Base-by-base conservation (phyloP, 2,113 vertebrate genomes). In the Galemys pyrenaicus region DNA sequence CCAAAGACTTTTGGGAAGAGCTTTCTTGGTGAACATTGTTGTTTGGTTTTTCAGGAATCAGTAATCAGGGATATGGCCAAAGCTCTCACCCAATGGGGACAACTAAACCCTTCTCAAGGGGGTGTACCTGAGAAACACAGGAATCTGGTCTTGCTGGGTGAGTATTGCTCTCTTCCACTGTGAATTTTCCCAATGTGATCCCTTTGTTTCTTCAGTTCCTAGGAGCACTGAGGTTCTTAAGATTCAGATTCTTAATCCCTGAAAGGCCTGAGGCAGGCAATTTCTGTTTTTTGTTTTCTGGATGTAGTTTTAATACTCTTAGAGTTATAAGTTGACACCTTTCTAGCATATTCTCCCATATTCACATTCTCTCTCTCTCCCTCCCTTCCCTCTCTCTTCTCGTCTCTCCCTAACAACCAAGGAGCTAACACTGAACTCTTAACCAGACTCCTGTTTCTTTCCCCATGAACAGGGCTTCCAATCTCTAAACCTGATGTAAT, bases 91-190 rank as follows among this genome's bases (percentile, higher is more conserved):
- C 75, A 70, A 30, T 96, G 95, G 94, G 86, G 8, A 11, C 78
- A 87, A 67, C 91, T 95, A 83, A 86, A 81, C 54, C 39, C 60
- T 49, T 7, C 64, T 15, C 91, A 32, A 49, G 91, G 75, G 81
- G 83, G 65, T 58, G 15, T 79, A 54, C 75, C 71, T 13, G 37
- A 94, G 95, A 95, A 92, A 37, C 96, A 62, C 20, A 80, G 93
- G 62, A 94, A 54, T 41, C 86, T 97, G 79, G 91, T 96, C 62
- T 95, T 93, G 67, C 71, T 97, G 62, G 96, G 97, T 97, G 92
- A 95, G 96, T 35, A 68, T n/a, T 20, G 32, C n/a, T 16, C 11
- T 11, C 16, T 4, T 2, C 3, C 10, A n/a, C 41, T 68, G 30
- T 17, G 39, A 87, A 51, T 75, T 64, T 44, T 39, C 10, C 54